These are phyloP conservation scores for Mola mola DNA, from an alignment of 2,113 vertebrate species.

Conservation along the genomic window DNA sequence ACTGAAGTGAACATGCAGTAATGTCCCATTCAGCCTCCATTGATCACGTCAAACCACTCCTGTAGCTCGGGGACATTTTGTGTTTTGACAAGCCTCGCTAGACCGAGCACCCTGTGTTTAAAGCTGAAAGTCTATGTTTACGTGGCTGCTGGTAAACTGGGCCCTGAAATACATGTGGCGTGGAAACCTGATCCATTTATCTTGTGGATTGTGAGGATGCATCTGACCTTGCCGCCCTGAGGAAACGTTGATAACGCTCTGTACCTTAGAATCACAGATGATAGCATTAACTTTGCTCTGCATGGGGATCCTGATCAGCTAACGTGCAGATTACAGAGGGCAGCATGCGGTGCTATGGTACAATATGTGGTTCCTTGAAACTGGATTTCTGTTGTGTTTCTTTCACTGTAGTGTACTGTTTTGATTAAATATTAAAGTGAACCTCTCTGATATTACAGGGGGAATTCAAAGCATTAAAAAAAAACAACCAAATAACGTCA, in stretches of 20 bases:
- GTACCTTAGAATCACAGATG: conserved; percentile 55
- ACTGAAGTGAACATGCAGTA: conserved; percentile 39
- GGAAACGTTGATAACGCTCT: conserved; percentile 71
- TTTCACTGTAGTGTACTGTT: conserved; percentile 12
- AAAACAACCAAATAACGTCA: too few relatives aligned
- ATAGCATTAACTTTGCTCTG: conserved; percentile 51
- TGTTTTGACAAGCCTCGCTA: conserved; percentile 68
- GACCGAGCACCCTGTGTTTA: conserved; percentile 69
- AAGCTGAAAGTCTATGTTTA: conserved; percentile 67
- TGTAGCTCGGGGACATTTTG: conserved; percentile 66
- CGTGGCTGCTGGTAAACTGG: conserved; percentile 61
- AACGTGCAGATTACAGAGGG: conserved; percentile 17
- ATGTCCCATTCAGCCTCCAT: conserved; percentile 56
- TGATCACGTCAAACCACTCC: conserved; percentile 62
- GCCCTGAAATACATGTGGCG: conserved; percentile 58
- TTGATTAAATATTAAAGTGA: too few relatives aligned
- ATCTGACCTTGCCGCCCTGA: conserved; percentile 67
- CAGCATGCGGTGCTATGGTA: conserved; percentile 12
- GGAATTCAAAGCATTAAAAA: too few relatives aligned
- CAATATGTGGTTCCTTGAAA: conserved; percentile 42
- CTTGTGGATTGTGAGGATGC: conserved; percentile 67
- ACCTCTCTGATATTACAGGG: too few relatives aligned
- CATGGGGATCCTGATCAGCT: conserved; percentile 34
- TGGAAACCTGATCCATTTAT: conserved; percentile 74
- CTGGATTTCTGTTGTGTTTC: conserved; percentile 34